Evolutionary conservation across 2,888 invertebrate species (phyloP).

Genomic region (Aricia artaxerxes): DNA sequence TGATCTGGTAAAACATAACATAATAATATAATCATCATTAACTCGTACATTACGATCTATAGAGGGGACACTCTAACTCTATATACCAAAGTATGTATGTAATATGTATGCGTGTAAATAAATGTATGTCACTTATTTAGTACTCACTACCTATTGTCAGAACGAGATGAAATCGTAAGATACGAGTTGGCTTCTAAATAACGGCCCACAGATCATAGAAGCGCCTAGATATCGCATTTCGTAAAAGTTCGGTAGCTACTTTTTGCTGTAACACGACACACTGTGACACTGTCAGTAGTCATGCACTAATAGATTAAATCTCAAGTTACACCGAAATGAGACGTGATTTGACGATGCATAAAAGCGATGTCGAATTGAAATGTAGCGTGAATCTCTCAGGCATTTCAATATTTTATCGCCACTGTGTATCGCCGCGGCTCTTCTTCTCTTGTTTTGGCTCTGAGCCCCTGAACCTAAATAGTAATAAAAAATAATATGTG

Average conservation of each 20-base stretch:
- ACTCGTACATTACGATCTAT: too few relatives aligned
- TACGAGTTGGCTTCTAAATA: conserved; percentile 4
- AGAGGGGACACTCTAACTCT: too few relatives aligned
- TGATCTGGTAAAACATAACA: too few relatives aligned
- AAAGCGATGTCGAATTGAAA: neutral
- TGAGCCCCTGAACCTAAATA: neutral
- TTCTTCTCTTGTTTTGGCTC: neutral
- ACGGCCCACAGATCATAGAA: neutral
- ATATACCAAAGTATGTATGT: too few relatives aligned
- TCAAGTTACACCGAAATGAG: neutral
- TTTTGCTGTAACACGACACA: neutral
- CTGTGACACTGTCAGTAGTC: neutral
- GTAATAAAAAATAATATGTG: neutral
- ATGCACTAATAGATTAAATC: conserved; percentile 7
- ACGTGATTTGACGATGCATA: neutral
- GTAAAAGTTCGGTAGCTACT: conserved; percentile 5
- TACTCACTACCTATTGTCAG: conserved; percentile 7
- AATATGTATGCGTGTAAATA: too few relatives aligned
- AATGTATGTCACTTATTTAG: neutral
- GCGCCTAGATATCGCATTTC: neutral
- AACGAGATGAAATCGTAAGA: conserved; percentile 16
- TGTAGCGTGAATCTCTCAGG: neutral
- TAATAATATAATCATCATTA: too few relatives aligned
- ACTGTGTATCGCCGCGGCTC: too few relatives aligned
- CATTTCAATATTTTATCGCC: neutral